Evolutionary conservation across 2,888 invertebrate species (phyloP).

Genomic region (Aporophyla nigra): DNA sequence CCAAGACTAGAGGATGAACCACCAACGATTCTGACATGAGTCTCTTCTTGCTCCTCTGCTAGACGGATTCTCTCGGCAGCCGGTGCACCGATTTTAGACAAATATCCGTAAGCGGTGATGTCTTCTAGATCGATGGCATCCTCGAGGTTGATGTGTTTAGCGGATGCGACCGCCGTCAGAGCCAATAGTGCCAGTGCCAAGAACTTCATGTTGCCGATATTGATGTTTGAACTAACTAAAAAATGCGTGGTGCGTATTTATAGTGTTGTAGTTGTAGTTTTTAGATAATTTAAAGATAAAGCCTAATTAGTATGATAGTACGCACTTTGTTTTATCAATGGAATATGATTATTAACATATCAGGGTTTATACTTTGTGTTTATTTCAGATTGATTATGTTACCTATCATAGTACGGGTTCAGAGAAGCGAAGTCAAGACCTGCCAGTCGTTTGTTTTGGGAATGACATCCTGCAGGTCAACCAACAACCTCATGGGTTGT

Average conservation of each 20-base stretch:
- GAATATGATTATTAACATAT: background rate
- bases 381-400: background rate
- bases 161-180: constrained; percentile 56
- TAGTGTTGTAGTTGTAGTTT: background rate
- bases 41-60: constrained; percentile 50
- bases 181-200: constrained; percentile 52
- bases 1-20: constrained; percentile 58
- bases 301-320: constrained; percentile 22
- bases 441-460: background rate
- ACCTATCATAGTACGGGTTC: background rate
- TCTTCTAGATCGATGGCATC: constrained; percentile 49
- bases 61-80: constrained; percentile 61
- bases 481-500: no score
- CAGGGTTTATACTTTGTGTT: background rate
- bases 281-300: constrained; percentile 14
- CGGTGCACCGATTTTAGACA: constrained; percentile 62
- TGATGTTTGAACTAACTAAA: background rate
- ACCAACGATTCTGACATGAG: constrained; percentile 64
- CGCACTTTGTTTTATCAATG: background rate
- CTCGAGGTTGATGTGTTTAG: constrained; percentile 43
- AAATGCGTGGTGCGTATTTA: background rate
- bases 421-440: background rate
- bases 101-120: constrained; percentile 66
- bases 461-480: no score
- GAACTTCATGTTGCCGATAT: constrained; percentile 43